Percentiles rank a stretch among this genome's conserved stretches.
Evolutionary conservation across 2,888 invertebrate genomes (phyloP).

Genomic region (Eupithecia tripunctaria): DNA sequence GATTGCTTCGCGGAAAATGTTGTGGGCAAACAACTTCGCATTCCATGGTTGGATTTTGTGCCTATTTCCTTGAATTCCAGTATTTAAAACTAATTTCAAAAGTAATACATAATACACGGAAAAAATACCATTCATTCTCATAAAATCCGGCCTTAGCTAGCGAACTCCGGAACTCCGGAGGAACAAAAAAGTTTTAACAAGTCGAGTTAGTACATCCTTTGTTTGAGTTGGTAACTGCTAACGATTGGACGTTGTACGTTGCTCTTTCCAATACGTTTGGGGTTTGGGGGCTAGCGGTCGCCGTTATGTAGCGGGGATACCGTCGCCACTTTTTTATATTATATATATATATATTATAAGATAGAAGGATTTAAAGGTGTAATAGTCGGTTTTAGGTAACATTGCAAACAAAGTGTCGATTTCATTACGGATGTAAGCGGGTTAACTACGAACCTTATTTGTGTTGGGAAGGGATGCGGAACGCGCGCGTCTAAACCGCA

Average conservation of each 20-base stretch:
- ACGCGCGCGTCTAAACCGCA: too few relatives aligned
- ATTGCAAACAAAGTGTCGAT: too few relatives aligned
- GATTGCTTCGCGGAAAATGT: too few relatives aligned
- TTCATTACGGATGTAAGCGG: too few relatives aligned
- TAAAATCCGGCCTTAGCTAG: slow-evolving; percentile 3
- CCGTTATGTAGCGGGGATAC: background rate
- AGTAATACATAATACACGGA: background rate
- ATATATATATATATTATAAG: too few relatives aligned
- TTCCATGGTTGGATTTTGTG: background rate
- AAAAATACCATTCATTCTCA: background rate
- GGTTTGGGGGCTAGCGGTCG: background rate
- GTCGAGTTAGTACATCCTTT: slow-evolving; percentile 44
- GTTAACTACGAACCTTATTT: too few relatives aligned
- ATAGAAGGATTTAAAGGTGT: too few relatives aligned
- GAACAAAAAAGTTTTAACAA: slow-evolving; percentile 46
- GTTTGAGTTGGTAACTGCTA: slow-evolving; percentile 47
- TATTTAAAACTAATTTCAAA: background rate
- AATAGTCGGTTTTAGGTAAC: too few relatives aligned
- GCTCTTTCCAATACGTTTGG: slow-evolving; percentile 31
- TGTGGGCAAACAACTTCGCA: too few relatives aligned
- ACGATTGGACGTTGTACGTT: slow-evolving; percentile 39
- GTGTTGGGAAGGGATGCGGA: too few relatives aligned
- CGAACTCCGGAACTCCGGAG: background rate
- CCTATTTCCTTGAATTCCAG: background rate
- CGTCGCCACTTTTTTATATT: too few relatives aligned